phyloP scores from a whole-genome alignment of 92 coral and sea anemone genomes.

The Nematostella vectensis region DNA sequence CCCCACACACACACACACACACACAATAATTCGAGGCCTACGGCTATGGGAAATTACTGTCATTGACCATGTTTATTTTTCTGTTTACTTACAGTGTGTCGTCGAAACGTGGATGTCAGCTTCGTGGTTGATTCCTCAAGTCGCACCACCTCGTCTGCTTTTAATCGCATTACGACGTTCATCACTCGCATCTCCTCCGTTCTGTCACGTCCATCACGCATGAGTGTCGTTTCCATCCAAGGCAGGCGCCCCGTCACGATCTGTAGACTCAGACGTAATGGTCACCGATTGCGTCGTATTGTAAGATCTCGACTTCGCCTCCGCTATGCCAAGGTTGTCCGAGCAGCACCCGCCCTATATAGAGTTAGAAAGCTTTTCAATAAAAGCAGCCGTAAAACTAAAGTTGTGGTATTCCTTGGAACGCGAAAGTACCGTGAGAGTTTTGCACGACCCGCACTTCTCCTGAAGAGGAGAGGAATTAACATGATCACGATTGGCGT shows the following conservation, averaged over 20 bases:
- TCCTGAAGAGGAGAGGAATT: constrained; percentile 31
- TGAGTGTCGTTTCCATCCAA: too few relatives aligned
- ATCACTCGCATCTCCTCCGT: constrained; percentile 57
- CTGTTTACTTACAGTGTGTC: constrained; percentile 38
- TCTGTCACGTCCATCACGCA: constrained; percentile 42
- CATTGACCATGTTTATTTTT: not conserved
- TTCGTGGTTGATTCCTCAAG: constrained; percentile 77
- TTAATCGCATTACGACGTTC: constrained; percentile 58
- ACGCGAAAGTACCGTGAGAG: constrained; percentile 42
- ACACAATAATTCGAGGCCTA: too few relatives aligned
- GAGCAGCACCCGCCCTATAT: constrained; percentile 42
- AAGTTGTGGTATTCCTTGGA: constrained; percentile 49
- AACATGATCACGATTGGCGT: constrained; percentile 36
- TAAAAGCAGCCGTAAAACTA: constrained; percentile 31
- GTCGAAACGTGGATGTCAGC: constrained; percentile 54
- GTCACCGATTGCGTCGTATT: too few relatives aligned
- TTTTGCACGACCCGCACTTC: constrained; percentile 17
- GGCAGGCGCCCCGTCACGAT: too few relatives aligned
- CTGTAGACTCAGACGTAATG: too few relatives aligned
- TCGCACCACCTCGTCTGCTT: constrained; percentile 48
- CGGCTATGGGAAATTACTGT: too few relatives aligned
- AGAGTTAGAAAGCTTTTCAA: constrained; percentile 22
- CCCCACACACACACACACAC: too few relatives aligned
- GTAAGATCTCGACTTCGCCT: too few relatives aligned
- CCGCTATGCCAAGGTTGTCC: too few relatives aligned